A percentile compares a stretch with the other conserved stretches of the same genome.
Conservation (phyloP, 2,113 vertebrate genomes). For the Ovis aries region DNA sequence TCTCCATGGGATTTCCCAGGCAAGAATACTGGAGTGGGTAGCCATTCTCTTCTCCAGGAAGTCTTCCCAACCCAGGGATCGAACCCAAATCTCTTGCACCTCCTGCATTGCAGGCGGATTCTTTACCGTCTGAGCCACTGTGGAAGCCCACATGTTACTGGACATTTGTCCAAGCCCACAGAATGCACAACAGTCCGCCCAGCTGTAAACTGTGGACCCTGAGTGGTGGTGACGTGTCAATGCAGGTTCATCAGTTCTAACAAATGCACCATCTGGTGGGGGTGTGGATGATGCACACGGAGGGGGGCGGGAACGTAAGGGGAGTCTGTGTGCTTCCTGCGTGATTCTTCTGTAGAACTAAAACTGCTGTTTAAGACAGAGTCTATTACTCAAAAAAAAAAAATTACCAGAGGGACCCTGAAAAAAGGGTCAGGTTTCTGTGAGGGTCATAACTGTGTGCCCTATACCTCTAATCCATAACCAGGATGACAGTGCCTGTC, state of each 20-base stretch:
- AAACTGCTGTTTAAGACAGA: background rate
- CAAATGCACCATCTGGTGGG: rapidly evolving
- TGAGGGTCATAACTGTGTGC: background rate
- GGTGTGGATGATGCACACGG: rapidly evolving
- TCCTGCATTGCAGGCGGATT: background rate
- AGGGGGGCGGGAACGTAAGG: rapidly evolving
- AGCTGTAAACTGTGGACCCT: rapidly evolving
- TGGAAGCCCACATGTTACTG: background rate
- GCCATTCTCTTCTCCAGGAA: background rate
- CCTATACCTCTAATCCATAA: background rate
- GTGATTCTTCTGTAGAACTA: background rate
- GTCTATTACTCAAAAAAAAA: background rate
- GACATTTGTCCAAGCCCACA: background rate
- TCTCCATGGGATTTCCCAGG: background rate
- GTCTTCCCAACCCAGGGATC: background rate
- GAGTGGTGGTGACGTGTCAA: rapidly evolving
- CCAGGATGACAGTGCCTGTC: no score
- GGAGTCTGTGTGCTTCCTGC: no score
- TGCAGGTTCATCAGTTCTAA: rapidly evolving
- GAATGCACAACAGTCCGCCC: rapidly evolving
- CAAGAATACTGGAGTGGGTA: background rate
- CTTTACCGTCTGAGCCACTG: background rate
- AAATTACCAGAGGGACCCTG: background rate
- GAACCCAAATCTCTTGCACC: background rate
- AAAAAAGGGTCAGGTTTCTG: background rate